Percentiles rank a stretch among this genome's conserved stretches.
Conservation (phyloP, 2,888 invertebrate species). For the Keiferia lycopersicella region DNA sequence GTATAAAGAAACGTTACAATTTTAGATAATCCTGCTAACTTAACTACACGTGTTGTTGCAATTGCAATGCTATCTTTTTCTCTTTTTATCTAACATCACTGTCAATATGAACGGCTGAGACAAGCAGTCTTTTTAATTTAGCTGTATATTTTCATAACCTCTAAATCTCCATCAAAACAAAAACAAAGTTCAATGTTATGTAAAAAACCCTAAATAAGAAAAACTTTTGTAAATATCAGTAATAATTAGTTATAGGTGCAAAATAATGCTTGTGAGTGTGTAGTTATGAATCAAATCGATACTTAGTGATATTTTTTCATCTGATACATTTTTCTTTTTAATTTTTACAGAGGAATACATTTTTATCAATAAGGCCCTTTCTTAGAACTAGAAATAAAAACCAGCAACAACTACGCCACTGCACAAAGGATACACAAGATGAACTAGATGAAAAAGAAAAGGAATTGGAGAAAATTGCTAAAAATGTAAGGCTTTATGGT, state of each 20-base stretch:
- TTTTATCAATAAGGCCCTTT: neutral
- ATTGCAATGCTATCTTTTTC: too few relatives aligned
- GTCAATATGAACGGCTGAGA: neutral
- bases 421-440: conserved; percentile 39
- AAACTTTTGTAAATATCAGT: neutral
- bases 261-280: neutral
- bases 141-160: too few relatives aligned
- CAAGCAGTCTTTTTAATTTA: neutral
- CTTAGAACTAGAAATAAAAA: neutral
- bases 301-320: too few relatives aligned
- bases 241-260: neutral
- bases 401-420: conserved; percentile 34
- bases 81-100: neutral
- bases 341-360: neutral
- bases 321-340: neutral
- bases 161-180: neutral
- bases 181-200: conserved; percentile 13
- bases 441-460: conserved; percentile 64
- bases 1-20: neutral
- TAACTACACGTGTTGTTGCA: neutral
- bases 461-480: conserved; percentile 63
- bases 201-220: neutral
- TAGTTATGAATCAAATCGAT: neutral
- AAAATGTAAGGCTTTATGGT: conserved; percentile 50
- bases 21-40: neutral